These are phyloP conservation scores for Neoaliturus tenellus DNA, from an alignment of 2,888 invertebrate species.

Conservation along the genomic window DNA sequence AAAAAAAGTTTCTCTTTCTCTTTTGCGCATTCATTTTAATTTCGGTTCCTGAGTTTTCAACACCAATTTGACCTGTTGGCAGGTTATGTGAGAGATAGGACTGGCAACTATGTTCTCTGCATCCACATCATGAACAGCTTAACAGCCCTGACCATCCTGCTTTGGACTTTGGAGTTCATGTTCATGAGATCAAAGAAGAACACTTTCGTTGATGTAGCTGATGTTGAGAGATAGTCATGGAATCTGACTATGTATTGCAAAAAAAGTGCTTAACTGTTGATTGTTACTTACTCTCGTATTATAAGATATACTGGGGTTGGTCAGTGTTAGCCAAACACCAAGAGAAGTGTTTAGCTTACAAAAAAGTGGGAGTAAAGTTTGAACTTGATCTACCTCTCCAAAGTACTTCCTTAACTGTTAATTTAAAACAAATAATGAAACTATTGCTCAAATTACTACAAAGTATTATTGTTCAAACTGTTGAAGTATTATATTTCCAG, in stretches of 20 bases:
- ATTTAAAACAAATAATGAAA: too few relatives aligned
- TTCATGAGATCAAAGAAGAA: constrained; percentile 50
- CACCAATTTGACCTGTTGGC: constrained; percentile 62
- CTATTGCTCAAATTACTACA: too few relatives aligned
- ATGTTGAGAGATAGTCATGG: constrained; percentile 1
- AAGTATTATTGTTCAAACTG: too few relatives aligned
- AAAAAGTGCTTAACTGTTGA: constrained; percentile 9
- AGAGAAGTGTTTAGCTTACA: too few relatives aligned
- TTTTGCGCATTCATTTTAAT: neutral
- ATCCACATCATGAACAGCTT: constrained; percentile 79
- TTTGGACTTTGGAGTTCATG: constrained; percentile 74
- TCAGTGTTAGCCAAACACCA: too few relatives aligned
- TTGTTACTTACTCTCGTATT: neutral
- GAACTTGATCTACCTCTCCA: neutral
- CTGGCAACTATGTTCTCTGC: constrained; percentile 78
- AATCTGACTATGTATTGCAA: neutral
- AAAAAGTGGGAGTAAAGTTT: too few relatives aligned
- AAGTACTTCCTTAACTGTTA: neutral
- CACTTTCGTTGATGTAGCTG: constrained; percentile 17
- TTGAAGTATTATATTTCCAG: too few relatives aligned
- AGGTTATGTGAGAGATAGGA: constrained; percentile 79
- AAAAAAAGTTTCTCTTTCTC: neutral
- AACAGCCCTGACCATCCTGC: constrained; percentile 76
- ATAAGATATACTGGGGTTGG: neutral
- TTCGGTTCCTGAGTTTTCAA: neutral